Evolutionary conservation across 2,888 invertebrate genomes (phyloP).

Genomic region (Scaptomyza polygonia): DNA sequence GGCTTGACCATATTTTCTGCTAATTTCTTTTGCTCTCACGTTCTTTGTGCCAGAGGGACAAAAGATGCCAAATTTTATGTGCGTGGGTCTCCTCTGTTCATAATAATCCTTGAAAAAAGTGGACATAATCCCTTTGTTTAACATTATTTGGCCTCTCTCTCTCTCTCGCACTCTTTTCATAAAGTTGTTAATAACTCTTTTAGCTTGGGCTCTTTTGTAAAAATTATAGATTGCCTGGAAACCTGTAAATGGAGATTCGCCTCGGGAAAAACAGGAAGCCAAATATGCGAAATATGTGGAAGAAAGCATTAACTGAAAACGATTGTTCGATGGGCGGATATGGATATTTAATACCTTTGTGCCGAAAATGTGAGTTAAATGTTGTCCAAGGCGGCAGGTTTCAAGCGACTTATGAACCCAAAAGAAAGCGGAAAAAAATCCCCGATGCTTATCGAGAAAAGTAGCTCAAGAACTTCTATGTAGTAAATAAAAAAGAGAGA

Average conservation of each 20-base stretch:
- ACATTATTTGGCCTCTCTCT: conserved; percentile 45
- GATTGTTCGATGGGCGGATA: conserved; percentile 76
- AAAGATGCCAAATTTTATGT: conserved; percentile 46
- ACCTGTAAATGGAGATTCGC: conserved; percentile 38
- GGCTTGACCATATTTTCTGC: conserved; percentile 62
- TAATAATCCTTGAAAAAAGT: conserved; percentile 71
- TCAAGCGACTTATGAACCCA: conserved; percentile 37
- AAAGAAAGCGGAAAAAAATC: neutral
- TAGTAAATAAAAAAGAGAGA: neutral
- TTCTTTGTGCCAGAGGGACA: conserved; percentile 45
- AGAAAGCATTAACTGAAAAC: conserved; percentile 51
- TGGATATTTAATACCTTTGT: conserved; percentile 75
- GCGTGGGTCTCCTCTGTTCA: conserved; percentile 51
- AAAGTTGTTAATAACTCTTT: conserved; percentile 72
- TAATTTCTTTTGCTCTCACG: conserved; percentile 57
- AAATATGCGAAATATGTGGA: conserved; percentile 28
- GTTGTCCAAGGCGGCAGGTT: conserved; percentile 42
- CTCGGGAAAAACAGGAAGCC: conserved; percentile 29
- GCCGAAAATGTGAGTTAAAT: conserved; percentile 66
- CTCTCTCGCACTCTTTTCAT: conserved; percentile 18
- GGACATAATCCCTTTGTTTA: conserved; percentile 77
- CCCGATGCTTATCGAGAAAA: conserved; percentile 48
- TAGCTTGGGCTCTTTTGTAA: conserved; percentile 23
- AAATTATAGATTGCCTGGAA: conserved; percentile 29
- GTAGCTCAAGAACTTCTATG: neutral